A percentile compares a stretch with the other conserved stretches of the same genome.
phyloP scores from a whole-genome alignment of 2,888 invertebrate genomes.

The Branchinecta sandiegonensis region DNA sequence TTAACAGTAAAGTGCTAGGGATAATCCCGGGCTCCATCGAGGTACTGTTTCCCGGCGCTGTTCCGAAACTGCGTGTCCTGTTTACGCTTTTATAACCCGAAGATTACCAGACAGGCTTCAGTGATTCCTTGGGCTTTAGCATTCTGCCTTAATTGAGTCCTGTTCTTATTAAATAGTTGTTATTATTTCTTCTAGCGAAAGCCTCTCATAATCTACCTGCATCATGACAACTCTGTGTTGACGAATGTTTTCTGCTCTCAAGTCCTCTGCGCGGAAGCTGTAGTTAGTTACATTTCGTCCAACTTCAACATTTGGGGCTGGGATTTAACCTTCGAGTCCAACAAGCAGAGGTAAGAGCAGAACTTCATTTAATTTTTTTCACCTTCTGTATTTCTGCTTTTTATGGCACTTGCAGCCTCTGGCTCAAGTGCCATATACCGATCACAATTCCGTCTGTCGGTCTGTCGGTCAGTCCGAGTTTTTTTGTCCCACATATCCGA shows the following conservation, averaged over 20 bases:
- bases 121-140: background rate
- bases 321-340: conserved; percentile 82
- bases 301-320: conserved; percentile 93
- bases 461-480: too few species aligned
- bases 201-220: conserved; percentile 83
- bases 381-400: too few species aligned
- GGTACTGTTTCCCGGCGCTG: too few species aligned
- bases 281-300: conserved; percentile 69
- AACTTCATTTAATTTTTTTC: too few species aligned
- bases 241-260: conserved; percentile 96
- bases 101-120: background rate
- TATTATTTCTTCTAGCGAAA: conserved; percentile 52
- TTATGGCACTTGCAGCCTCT: too few species aligned
- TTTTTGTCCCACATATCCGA: too few species aligned
- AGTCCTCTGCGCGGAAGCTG: conserved; percentile 75
- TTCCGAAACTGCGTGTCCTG: background rate
- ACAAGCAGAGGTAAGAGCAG: conserved; percentile 53
- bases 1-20: too few species aligned
- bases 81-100: background rate
- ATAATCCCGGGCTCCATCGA: too few species aligned
- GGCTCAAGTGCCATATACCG: too few species aligned
- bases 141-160: background rate
- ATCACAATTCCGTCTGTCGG: too few species aligned
- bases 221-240: conserved; percentile 86
- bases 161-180: conserved; percentile 15